Percentiles rank a stretch among this genome's conserved stretches.
phyloP scores from a whole-genome alignment of 2,797 vertebrate species.

The Acropternis orthonyx region DNA sequence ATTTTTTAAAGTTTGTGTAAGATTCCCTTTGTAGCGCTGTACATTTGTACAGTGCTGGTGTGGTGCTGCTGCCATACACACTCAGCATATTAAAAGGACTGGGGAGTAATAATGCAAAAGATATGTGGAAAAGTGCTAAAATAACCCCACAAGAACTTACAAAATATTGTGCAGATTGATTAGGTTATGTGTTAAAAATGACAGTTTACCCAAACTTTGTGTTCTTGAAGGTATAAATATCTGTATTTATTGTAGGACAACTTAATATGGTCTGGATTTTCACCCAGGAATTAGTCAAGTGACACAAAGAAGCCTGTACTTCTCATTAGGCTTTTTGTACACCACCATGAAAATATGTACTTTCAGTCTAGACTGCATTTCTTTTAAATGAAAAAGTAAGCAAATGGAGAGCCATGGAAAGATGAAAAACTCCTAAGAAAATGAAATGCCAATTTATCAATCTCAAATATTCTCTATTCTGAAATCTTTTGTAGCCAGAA shows the following conservation, averaged over 20 bases:
- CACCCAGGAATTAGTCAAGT: not conserved
- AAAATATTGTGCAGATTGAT: not conserved
- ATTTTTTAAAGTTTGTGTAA: conserved; percentile 40
- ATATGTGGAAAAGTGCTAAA: not conserved
- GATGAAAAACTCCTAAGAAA: not conserved
- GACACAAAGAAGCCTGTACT: not conserved
- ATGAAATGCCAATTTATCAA: not conserved
- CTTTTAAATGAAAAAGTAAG: not conserved
- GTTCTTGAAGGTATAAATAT: not conserved
- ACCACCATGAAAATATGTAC: not conserved
- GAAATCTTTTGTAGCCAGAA: not conserved
- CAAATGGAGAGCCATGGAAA: not conserved
- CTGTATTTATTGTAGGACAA: not conserved
- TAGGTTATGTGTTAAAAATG: not conserved
- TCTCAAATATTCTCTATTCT: not conserved
- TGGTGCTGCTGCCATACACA: conserved; percentile 4
- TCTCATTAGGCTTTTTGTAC: not conserved
- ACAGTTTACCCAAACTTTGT: not conserved
- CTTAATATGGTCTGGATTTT: not conserved
- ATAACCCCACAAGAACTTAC: not conserved
- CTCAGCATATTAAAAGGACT: not conserved
- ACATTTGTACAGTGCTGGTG: conserved; percentile 8
- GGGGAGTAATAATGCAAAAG: not conserved
- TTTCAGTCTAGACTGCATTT: not conserved
- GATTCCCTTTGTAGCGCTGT: conserved; percentile 37